Evolutionary conservation across 2,113 vertebrate species (phyloP), one percentile per base, ranked within the genome.

Genomic region (Rhadina sibilatrix): DNA sequence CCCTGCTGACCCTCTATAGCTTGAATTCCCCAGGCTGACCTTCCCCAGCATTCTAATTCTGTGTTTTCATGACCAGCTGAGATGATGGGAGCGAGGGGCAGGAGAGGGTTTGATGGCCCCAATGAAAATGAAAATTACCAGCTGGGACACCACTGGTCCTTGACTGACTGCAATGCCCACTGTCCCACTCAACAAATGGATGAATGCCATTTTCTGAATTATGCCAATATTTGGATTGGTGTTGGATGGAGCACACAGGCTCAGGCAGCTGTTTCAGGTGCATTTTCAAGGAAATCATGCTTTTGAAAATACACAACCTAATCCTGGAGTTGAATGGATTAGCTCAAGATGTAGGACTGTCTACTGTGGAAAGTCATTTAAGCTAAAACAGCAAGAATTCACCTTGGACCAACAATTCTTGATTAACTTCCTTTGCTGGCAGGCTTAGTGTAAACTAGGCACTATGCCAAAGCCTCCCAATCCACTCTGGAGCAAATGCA

Each of bases 401-500:
- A 96, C 92, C 84, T 85, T 82, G 81, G 75, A 91, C 84, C 82
- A 89, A 87, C 78, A 91, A 82, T 59, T 89, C 74, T 50, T 93
- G 77, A 94, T 95, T 84, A 95, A 94, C 89, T 89, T 95, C 69
- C 90, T 64, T 77, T 85, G 66, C 61, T 94, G 90, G 87, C 84
- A 91, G 23, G 64, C 61, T 52, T 18, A 87, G 78, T 44, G 61
- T 87, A 95, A 93, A 96, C 84, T 14, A 53, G 93, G 77, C 42
- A 1, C 74, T 50, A 3, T 20, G 94, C 90, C 95, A 94, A 88
- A 71, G 56, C 61, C 64, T 94, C 82, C 61, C 78, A 74, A 33
- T 46, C 42, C 72, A 78, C 81, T 78, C 52, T 54, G 76, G 52
- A 91, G 38, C 37, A 76, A 93, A 79, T 25, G 40, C 20, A 82